A percentile compares a stretch with the other conserved stretches of the same genome.
Conservation (phyloP, 2,888 invertebrate genomes). For the Congeria kusceri region DNA sequence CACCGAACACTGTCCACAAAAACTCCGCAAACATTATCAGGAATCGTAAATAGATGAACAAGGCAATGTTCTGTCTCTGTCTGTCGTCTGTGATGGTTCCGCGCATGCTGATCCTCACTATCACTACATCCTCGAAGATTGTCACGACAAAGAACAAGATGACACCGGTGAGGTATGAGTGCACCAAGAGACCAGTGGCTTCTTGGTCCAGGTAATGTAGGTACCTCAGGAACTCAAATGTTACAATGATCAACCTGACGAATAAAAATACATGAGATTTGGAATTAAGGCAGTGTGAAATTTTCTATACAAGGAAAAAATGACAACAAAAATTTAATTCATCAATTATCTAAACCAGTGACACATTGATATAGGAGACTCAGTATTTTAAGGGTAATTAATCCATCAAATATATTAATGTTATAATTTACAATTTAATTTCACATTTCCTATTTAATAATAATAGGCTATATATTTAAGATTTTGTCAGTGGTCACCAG, state of each 20-base stretch:
- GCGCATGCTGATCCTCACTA: slow-evolving; percentile 52
- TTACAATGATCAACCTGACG: slow-evolving; percentile 40
- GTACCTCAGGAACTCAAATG: slow-evolving; percentile 33
- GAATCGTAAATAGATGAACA: slow-evolving; percentile 37
- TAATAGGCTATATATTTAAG: too few species aligned
- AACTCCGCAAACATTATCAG: slow-evolving; percentile 39
- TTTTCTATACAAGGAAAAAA: too few species aligned
- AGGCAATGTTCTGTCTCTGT: slow-evolving; percentile 35
- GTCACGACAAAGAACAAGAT: slow-evolving; percentile 31
- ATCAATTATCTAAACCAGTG: too few species aligned
- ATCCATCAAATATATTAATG: too few species aligned
- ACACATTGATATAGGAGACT: too few species aligned
- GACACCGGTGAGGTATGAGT: slow-evolving; percentile 52
- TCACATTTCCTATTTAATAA: too few species aligned
- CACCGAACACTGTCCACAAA: slow-evolving; percentile 57
- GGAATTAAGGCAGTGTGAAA: too few species aligned
- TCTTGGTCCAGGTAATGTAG: slow-evolving; percentile 36
- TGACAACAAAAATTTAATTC: too few species aligned
- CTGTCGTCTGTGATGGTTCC: slow-evolving; percentile 57
- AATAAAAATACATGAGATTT: too few species aligned
- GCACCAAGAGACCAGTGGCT: slow-evolving; percentile 40
- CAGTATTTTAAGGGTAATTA: too few species aligned
- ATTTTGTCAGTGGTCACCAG: too few species aligned
- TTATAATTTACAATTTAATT: too few species aligned
- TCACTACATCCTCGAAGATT: slow-evolving; percentile 34